Conservation (phyloP, 2,113 vertebrate species). For the Eurypyga helias region DNA sequence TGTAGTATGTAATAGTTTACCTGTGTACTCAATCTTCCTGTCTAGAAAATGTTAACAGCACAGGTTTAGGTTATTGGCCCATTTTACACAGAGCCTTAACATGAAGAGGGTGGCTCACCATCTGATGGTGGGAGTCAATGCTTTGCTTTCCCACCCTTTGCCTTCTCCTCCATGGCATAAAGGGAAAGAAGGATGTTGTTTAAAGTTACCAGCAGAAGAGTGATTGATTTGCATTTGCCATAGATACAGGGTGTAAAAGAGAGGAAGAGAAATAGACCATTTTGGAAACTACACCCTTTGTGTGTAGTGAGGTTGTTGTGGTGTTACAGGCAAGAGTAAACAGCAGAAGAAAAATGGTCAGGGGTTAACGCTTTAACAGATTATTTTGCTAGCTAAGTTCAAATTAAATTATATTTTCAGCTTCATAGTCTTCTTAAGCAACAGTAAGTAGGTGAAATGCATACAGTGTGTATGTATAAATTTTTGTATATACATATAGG, state of each 20-base stretch:
- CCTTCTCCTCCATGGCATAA: not conserved
- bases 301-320: not conserved
- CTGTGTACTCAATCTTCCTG: not conserved
- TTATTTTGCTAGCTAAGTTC: not conserved
- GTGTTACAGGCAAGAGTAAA: not conserved
- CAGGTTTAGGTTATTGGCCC: not conserved
- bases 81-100: not conserved
- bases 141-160: not conserved
- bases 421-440: not conserved
- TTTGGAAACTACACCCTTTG: not conserved
- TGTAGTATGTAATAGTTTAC: not conserved
- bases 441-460: not conserved
- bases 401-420: not conserved
- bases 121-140: not conserved
- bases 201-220: not conserved
- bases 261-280: fast-evolving
- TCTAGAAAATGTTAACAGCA: not conserved
- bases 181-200: not conserved
- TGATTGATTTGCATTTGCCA: not conserved
- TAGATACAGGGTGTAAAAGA: not conserved
- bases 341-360: not conserved
- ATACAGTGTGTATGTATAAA: not conserved
- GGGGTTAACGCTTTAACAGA: not conserved
- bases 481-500: not conserved
- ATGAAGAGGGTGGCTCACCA: not conserved